Percentiles rank a stretch among this genome's conserved stretches.
These are phyloP conservation scores for Meandrina meandrites DNA, from an alignment of 92 coral and sea anemone species.

Conservation along the genomic window DNA sequence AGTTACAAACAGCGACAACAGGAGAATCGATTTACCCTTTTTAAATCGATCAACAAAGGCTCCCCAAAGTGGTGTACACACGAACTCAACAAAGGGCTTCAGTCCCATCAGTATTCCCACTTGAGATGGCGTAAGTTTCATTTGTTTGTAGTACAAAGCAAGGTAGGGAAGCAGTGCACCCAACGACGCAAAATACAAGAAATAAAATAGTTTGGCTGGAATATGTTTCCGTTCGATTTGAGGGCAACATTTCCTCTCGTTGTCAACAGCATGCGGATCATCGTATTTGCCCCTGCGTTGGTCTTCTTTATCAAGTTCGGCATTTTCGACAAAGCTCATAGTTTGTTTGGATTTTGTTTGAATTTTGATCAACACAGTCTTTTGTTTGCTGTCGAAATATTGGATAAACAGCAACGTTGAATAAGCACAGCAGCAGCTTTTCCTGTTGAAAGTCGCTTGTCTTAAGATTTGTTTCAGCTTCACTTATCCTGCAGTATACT, in stretches of 20 bases:
- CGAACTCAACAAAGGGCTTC: constrained; percentile 56
- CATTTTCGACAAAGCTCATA: constrained; percentile 1
- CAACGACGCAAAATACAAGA: constrained; percentile 64
- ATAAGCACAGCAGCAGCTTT: not conserved
- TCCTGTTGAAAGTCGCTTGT: constrained; percentile 20
- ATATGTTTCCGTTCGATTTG: constrained; percentile 44
- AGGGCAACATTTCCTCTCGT: constrained; percentile 15
- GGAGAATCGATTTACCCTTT: constrained; percentile 49
- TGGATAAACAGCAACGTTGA: not conserved
- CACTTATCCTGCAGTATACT: not conserved
- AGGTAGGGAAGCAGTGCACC: constrained; percentile 60
- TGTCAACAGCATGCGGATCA: not conserved
- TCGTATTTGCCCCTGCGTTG: not conserved
- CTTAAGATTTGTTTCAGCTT: not conserved
- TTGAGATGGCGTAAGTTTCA: constrained; percentile 58
- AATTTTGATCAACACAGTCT: not conserved
- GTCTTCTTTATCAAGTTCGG: constrained; percentile 11
- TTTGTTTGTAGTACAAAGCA: constrained; percentile 62
- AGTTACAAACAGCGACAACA: constrained; percentile 45
- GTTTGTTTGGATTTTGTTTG: not conserved
- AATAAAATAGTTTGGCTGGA: constrained; percentile 58
- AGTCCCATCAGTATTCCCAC: constrained; percentile 65
- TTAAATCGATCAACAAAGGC: constrained; percentile 49
- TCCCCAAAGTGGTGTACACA: constrained; percentile 60
- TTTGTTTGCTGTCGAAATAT: constrained; percentile 9